Evolutionary conservation across 2,888 invertebrate species (phyloP).

Genomic region (Bellardia bayeri): DNA sequence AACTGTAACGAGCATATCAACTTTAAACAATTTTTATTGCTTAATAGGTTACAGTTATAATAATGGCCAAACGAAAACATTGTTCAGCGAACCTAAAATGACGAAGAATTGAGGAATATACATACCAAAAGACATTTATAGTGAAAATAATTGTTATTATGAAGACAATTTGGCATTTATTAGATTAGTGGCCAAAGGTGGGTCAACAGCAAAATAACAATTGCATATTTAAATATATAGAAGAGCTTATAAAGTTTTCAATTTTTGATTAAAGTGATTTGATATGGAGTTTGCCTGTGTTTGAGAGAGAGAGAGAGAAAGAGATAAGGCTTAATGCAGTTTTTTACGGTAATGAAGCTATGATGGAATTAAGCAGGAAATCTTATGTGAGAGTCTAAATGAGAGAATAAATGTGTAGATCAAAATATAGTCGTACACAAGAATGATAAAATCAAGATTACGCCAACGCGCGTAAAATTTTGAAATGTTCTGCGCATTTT

Average conservation of each 20-base stretch:
- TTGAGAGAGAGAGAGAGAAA: neutral
- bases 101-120: slow-evolving; percentile 4
- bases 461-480: too few relatives aligned
- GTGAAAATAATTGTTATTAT: slow-evolving; percentile 43
- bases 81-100: slow-evolving; percentile 1
- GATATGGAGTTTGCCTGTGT: neutral
- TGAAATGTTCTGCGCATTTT: too few relatives aligned
- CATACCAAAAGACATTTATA: slow-evolving; percentile 30
- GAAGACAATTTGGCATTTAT: slow-evolving; percentile 52
- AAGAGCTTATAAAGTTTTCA: neutral
- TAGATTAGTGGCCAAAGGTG: slow-evolving; percentile 28
- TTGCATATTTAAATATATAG: neutral
- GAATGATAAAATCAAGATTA: too few relatives aligned
- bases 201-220: slow-evolving; percentile 12
- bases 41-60: slow-evolving; percentile 73
- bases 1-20: slow-evolving; percentile 70
- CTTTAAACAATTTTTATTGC: slow-evolving; percentile 69
- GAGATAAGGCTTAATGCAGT: too few relatives aligned
- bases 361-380: too few relatives aligned
- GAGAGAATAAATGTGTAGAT: too few relatives aligned
- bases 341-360: too few relatives aligned
- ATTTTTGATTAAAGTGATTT: neutral
- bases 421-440: too few relatives aligned
- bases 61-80: slow-evolving; percentile 56
- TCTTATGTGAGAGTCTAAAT: too few relatives aligned